These are phyloP conservation scores for Engraulis encrasicolus DNA, from an alignment of 2,113 vertebrate genomes.

Conservation along the genomic window DNA sequence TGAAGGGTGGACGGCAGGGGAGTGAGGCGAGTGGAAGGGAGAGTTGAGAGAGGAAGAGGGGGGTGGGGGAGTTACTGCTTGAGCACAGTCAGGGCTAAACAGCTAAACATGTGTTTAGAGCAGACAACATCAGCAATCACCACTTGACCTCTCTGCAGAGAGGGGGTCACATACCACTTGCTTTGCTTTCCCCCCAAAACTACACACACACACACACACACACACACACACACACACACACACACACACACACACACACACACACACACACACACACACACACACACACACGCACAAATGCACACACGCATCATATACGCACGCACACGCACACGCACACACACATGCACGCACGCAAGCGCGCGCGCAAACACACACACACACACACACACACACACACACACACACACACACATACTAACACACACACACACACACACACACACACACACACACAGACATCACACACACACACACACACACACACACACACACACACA, in stretches of 20 bases:
- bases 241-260: too few relatives aligned
- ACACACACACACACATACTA: too few relatives aligned
- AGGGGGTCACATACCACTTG: conserved; percentile 68
- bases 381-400: not conserved
- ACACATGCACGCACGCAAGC: too few relatives aligned
- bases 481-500: too few relatives aligned
- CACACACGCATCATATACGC: too few relatives aligned
- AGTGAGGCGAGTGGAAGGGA: not conserved
- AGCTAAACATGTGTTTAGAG: conserved; percentile 90
- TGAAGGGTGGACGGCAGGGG: not conserved
- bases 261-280: not conserved
- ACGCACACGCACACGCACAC: too few relatives aligned
- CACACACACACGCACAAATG: too few relatives aligned
- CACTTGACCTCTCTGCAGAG: conserved; percentile 91
- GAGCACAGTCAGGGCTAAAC: conserved; percentile 68
- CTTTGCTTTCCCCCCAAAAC: conserved; percentile 13
- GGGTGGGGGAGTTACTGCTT: conserved; percentile 65
- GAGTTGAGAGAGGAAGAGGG: conserved; percentile 58
- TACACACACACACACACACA: not conserved
- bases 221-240: too few relatives aligned
- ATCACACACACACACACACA: not conserved
- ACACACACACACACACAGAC: not conserved
- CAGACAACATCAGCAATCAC: conserved; percentile 90
- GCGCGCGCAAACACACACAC: too few relatives aligned
- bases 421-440: too few relatives aligned